Percentiles rank a stretch among this genome's conserved stretches.
These are phyloP conservation scores for Bombyx huttoni DNA, from an alignment of 2,888 invertebrate species.

Conservation along the genomic window DNA sequence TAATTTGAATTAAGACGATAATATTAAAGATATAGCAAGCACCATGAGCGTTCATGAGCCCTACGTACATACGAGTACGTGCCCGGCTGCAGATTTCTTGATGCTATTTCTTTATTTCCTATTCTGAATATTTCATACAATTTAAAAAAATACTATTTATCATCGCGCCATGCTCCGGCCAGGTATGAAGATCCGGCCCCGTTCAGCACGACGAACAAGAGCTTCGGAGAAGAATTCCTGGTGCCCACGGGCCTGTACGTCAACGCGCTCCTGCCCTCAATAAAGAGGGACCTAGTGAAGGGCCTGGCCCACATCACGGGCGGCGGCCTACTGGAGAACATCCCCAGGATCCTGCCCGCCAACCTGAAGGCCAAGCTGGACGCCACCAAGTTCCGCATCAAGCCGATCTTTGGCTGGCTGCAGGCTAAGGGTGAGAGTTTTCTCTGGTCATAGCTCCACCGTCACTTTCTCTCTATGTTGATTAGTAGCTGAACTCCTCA, in stretches of 20 bases:
- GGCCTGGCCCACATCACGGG: slow-evolving; percentile 95
- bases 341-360: slow-evolving; percentile 85
- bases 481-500: too few species aligned
- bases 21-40: too few species aligned
- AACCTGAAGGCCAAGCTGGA: slow-evolving; percentile 77
- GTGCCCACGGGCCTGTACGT: slow-evolving; percentile 92
- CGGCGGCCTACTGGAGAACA: slow-evolving; percentile 91
- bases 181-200: slow-evolving; percentile 54
- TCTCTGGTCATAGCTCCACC: too few species aligned
- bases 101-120: too few species aligned
- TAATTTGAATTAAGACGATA: too few species aligned
- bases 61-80: too few species aligned
- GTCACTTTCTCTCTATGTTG: too few species aligned
- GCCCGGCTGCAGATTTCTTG: too few species aligned
- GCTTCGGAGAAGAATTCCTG: slow-evolving; percentile 83
- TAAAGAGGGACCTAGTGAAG: slow-evolving; percentile 82
- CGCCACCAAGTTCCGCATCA: slow-evolving; percentile 80
- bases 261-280: slow-evolving; percentile 77
- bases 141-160: too few species aligned
- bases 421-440: slow-evolving; percentile 73
- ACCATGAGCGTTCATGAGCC: too few species aligned
- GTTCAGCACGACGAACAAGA: slow-evolving; percentile 42
- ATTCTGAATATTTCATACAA: too few species aligned
- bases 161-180: background rate
- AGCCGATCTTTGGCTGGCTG: slow-evolving; percentile 91